Conservation (phyloP, 1,140 invertebrate species). For the Drosophila pandora region DNA sequence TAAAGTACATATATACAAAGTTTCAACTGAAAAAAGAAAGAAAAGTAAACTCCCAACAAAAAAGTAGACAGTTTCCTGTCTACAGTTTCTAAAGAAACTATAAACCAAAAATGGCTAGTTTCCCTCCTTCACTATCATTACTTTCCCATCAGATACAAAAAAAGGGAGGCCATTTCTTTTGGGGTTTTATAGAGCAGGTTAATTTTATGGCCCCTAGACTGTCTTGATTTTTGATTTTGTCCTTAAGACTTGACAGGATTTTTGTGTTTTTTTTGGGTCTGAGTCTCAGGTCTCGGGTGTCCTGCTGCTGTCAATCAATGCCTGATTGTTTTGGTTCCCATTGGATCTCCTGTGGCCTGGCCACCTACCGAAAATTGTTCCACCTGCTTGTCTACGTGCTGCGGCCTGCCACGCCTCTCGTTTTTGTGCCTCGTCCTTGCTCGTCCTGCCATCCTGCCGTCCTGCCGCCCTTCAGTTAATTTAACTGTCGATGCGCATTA, state of each 20-base stretch:
- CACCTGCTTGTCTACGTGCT: constrained; percentile 33
- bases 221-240: constrained; percentile 18
- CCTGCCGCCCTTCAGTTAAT: constrained; percentile 40
- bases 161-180: background rate
- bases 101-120: constrained; percentile 22
- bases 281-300: background rate
- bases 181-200: constrained; percentile 30
- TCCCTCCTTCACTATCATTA: constrained; percentile 5
- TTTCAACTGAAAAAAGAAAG: too few species aligned
- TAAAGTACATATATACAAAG: too few species aligned
- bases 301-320: constrained; percentile 44
- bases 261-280: background rate
- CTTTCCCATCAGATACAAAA: constrained; percentile 9
- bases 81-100: constrained; percentile 1
- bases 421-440: constrained; percentile 3
- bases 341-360: background rate
- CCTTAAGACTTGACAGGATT: background rate
- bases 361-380: background rate
- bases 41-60: background rate
- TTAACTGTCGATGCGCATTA: constrained; percentile 62
- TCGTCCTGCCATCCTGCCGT: background rate
- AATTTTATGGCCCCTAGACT: constrained; percentile 30
- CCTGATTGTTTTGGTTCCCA: constrained; percentile 31
- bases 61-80: background rate
- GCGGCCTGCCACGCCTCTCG: constrained; percentile 39